These are phyloP conservation scores for Zaprionus taronus DNA, from an alignment of 1,140 invertebrate species.

Conservation along the genomic window DNA sequence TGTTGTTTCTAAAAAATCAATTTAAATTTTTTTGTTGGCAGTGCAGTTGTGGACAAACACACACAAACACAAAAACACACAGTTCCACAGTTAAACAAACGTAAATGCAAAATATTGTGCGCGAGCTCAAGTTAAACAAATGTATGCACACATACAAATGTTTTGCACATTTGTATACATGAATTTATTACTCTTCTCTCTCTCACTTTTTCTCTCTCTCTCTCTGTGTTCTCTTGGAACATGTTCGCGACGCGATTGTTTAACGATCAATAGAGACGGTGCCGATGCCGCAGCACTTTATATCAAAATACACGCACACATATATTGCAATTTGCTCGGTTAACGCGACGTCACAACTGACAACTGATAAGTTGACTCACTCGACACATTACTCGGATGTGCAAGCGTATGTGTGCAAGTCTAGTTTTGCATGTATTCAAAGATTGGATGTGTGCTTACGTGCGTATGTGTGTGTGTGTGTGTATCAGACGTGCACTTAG, in stretches of 20 bases:
- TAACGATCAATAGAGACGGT: conserved; percentile 8
- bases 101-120: conserved; percentile 1
- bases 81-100: neutral
- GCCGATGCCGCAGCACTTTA: neutral
- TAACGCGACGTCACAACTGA: neutral
- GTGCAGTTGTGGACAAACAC: conserved; percentile 13
- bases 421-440: neutral
- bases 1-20: neutral
- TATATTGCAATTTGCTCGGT: conserved; percentile 3
- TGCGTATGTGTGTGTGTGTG: conserved; percentile 9
- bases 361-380: neutral
- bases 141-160: neutral
- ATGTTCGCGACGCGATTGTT: conserved; percentile 13
- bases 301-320: neutral
- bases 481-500: neutral
- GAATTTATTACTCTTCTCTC: neutral
- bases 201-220: neutral
- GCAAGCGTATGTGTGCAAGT: neutral
- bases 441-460: neutral
- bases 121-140: neutral
- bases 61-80: conserved; percentile 35
- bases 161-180: neutral
- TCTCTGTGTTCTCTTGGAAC: neutral
- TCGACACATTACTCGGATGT: neutral
- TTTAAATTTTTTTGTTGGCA: neutral